Evolutionary conservation across 2,113 vertebrate species (phyloP), one percentile per base, ranked within the genome.

Genomic region (Ictalurus punctatus): DNA sequence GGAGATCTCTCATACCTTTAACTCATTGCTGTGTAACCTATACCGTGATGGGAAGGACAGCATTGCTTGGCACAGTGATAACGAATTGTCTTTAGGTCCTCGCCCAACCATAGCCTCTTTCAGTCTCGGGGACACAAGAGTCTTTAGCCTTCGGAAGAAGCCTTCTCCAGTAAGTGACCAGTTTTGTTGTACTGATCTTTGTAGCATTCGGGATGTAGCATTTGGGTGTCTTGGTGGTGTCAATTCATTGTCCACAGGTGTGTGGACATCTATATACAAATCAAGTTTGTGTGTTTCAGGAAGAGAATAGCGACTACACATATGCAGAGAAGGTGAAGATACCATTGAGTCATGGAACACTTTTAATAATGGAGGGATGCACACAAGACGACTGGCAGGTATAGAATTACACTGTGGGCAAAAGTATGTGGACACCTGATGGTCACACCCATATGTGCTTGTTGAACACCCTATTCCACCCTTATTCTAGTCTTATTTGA

Each of bases 341-440:
- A 76, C 97, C 97, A 8, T 93, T 99, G 87, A 94, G 93, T 89
- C 98, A 98, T 0, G 97, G 98, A n/a, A 96, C 97, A 27, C 95
- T 99, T 81, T 91, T 99, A 86, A n/a, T 99, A 67, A 99, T 99
- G 98, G 97, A 98, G 79, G 98, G 97, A 89, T 96, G 97, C 9
- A 97, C 96, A 0, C 98, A 99, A 91, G 96, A 96, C 2, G 97
- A 99, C 4, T 99, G 98, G 98, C 98, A 99, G 98, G 98, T 96
- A 93, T 67, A 87, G 3, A 58, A 27, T n/a, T 54, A 13, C n/a
- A n/a, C 27, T n/a, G 1, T 80, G 48, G 13, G 10, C 48, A 79
- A 54, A 52, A 27, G 74, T 78, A 27, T n/a, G 40, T 58, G 34
- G 13, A 81, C 19, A 58, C 5, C 34, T 63, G 34, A 63, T 8